Percentiles rank a stretch among this genome's conserved stretches.
phyloP scores from a whole-genome alignment of 1,140 invertebrate genomes.

The Rhagoletis zephyria region DNA sequence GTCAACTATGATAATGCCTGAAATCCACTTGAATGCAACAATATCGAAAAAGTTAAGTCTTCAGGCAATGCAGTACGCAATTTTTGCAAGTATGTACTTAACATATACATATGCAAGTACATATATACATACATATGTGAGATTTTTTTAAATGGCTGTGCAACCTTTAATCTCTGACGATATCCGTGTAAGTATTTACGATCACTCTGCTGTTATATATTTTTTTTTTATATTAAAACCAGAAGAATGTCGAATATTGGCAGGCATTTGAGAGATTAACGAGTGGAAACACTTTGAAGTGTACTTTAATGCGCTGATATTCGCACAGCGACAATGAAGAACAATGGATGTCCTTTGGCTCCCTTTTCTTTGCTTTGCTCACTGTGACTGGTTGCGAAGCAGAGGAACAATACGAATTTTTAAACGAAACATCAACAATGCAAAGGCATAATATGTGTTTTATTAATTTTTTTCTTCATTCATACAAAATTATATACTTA shows the following conservation, averaged over 20 bases:
- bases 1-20: neutral
- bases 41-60: slow-evolving; percentile 16
- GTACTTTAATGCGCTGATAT: slow-evolving; percentile 13
- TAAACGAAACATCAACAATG: too few relatives aligned
- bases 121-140: too few relatives aligned
- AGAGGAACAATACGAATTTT: too few relatives aligned
- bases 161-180: neutral
- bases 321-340: neutral
- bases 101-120: too few relatives aligned
- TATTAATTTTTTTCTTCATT: too few relatives aligned
- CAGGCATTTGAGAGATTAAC: slow-evolving; percentile 1
- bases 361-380: neutral
- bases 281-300: slow-evolving; percentile 30
- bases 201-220: neutral
- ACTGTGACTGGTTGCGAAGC: neutral
- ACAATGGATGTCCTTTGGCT: slow-evolving; percentile 5
- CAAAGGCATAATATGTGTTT: too few relatives aligned
- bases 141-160: too few relatives aligned
- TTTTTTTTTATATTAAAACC: neutral
- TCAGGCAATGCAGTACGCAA: neutral
- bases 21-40: slow-evolving; percentile 31
- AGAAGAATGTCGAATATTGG: neutral
- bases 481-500: too few relatives aligned
- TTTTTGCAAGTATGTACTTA: neutral
- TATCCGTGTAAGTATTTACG: neutral